Evolutionary conservation across 2,888 invertebrate genomes (phyloP).

Genomic region (Tetragonisca angustula): DNA sequence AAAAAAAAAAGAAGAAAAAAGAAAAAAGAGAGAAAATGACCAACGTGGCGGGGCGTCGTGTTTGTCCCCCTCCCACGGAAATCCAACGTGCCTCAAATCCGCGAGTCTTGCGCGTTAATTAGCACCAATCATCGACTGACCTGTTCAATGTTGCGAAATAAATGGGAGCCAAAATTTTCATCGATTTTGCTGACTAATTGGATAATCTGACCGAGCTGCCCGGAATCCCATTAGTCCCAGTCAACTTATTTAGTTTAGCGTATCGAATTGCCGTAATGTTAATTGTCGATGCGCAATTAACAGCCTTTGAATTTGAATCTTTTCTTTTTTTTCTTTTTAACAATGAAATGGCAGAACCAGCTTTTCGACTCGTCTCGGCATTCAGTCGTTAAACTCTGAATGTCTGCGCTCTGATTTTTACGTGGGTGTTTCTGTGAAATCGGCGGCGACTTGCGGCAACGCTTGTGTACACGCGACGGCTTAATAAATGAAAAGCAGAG

Average conservation of each 20-base stretch:
- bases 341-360: no score
- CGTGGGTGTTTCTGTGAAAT: no score
- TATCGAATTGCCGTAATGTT: neutral
- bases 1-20: neutral
- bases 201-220: no score
- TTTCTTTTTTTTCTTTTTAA: neutral
- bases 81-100: neutral
- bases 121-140: neutral
- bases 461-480: no score
- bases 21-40: neutral
- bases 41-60: neutral
- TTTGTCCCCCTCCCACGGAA: neutral
- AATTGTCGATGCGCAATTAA: neutral
- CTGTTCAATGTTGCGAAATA: neutral
- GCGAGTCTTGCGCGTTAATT: constrained; percentile 20
- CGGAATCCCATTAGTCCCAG: neutral
- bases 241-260: neutral
- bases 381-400: no score
- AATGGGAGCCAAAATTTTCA: neutral
- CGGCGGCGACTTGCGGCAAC: no score
- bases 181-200: neutral
- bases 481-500: neutral
- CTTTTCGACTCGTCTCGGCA: no score
- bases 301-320: neutral
- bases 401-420: no score